Conservation (phyloP, 1,140 invertebrate species). For the Drosophila ohnishii region DNA sequence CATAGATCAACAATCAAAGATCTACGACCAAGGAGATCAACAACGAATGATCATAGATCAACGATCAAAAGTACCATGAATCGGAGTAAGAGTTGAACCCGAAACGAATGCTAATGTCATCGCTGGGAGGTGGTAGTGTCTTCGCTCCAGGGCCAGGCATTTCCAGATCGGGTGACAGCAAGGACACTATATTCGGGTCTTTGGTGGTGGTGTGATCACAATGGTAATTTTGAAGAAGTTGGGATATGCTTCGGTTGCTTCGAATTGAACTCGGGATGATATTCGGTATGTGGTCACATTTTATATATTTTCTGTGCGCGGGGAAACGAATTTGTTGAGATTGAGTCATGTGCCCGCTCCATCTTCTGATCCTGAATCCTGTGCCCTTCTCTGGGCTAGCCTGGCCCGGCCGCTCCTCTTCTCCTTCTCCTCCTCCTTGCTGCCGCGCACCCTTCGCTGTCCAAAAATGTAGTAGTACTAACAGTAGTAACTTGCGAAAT, state of each 20-base stretch:
- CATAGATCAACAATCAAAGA: background rate
- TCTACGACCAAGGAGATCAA: constrained; percentile 5
- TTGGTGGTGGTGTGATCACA: constrained; percentile 15
- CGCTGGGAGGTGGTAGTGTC: background rate
- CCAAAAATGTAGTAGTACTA: constrained; percentile 22
- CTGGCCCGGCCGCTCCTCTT: background rate
- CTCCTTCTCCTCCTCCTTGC: background rate
- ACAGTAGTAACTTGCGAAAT: constrained; percentile 18
- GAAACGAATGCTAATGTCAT: constrained; percentile 36
- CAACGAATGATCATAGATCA: background rate
- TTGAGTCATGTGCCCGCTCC: background rate
- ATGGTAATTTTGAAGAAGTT: constrained; percentile 17
- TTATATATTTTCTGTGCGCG: background rate
- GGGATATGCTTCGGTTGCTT: constrained; percentile 18
- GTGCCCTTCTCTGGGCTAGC: background rate
- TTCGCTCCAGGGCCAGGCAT: constrained; percentile 1
- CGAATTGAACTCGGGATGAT: constrained; percentile 11
- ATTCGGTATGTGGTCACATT: constrained; percentile 9
- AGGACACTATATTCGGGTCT: constrained; percentile 15
- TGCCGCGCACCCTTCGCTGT: constrained; percentile 20
- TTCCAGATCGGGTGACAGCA: constrained; percentile 16
- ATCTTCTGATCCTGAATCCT: constrained; percentile 3
- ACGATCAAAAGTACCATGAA: constrained; percentile 7
- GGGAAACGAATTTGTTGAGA: constrained; percentile 6
- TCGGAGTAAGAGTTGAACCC: constrained; percentile 23